phyloP scores from a whole-genome alignment of 2,113 vertebrate genomes.

The Lates calcarifer region DNA sequence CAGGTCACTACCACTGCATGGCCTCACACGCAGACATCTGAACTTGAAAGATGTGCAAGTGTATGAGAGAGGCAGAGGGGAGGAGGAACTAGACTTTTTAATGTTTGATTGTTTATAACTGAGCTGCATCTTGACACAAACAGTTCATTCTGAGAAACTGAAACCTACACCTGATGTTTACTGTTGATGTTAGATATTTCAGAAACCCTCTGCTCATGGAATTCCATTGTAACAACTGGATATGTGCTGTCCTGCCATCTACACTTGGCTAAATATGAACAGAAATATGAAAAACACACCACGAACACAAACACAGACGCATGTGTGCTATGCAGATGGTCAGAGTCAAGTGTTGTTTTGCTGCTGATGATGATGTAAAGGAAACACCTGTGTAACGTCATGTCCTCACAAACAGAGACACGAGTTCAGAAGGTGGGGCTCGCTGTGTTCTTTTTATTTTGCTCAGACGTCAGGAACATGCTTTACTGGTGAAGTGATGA shows the following conservation, averaged over 20 bases:
- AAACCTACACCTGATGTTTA: not conserved
- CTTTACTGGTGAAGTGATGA: slow-evolving; percentile 14
- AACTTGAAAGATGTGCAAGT: slow-evolving; percentile 18
- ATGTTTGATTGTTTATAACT: not conserved
- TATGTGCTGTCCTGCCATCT: not conserved
- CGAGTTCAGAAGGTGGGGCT: not conserved
- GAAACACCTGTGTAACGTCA: slow-evolving; percentile 80
- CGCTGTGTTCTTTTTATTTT: not conserved
- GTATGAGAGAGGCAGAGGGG: not conserved
- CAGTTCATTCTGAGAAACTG: not conserved
- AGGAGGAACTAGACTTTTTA: not conserved
- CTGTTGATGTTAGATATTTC: not conserved
- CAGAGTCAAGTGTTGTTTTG: slow-evolving; percentile 71
- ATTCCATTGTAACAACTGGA: not conserved
- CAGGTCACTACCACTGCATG: slow-evolving; percentile 51
- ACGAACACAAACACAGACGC: slow-evolving; percentile 29
- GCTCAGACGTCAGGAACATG: not conserved
- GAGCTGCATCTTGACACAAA: not conserved
- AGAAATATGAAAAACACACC: slow-evolving; percentile 9
- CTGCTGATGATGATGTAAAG: slow-evolving; percentile 63
- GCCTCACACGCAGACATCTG: slow-evolving; percentile 23
- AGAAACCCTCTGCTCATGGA: not conserved
- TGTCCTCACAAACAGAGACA: slow-evolving; percentile 27
- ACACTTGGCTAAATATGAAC: slow-evolving; percentile 14
- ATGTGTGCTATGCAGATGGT: slow-evolving; percentile 61